Percentiles rank a stretch among this genome's conserved stretches.
These are phyloP conservation scores for Oplegnathus fasciatus DNA, from an alignment of 2,113 vertebrate genomes.

Conservation along the genomic window DNA sequence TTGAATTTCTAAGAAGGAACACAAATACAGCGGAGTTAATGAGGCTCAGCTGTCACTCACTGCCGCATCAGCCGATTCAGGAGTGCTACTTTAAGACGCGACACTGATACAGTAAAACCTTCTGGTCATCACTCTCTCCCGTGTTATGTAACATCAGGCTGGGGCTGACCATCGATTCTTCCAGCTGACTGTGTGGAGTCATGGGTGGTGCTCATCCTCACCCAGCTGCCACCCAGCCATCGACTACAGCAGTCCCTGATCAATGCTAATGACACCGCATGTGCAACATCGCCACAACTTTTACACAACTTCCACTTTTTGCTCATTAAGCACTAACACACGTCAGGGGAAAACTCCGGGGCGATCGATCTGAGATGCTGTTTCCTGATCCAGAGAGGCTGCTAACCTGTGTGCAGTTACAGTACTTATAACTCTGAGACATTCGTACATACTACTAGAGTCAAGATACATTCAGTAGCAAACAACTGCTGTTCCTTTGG, in stretches of 20 bases:
- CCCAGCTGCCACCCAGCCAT: conserved; percentile 11
- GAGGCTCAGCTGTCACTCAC: conserved; percentile 1
- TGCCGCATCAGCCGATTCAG: conserved; percentile 1
- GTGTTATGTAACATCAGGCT: conserved; percentile 33
- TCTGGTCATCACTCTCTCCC: neutral
- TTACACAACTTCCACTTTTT: conserved; percentile 28
- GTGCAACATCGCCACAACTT: conserved; percentile 5
- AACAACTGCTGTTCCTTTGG: neutral
- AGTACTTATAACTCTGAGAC: neutral
- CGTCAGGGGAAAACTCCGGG: neutral
- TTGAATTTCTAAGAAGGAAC: neutral
- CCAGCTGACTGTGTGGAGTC: conserved; percentile 39
- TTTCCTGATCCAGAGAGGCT: neutral
- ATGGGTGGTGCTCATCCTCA: conserved; percentile 20
- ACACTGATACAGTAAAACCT: conserved; percentile 3
- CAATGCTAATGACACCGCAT: conserved; percentile 56
- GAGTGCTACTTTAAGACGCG: neutral
- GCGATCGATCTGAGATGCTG: neutral
- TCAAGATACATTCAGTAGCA: neutral
- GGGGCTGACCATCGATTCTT: conserved; percentile 47
- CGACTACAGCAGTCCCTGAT: conserved; percentile 15
- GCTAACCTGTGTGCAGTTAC: neutral
- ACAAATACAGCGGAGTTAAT: conserved; percentile 28
- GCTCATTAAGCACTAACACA: neutral
- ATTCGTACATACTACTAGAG: neutral